Conservation (phyloP, 2,113 vertebrate species). For the Anser cygnoides region DNA sequence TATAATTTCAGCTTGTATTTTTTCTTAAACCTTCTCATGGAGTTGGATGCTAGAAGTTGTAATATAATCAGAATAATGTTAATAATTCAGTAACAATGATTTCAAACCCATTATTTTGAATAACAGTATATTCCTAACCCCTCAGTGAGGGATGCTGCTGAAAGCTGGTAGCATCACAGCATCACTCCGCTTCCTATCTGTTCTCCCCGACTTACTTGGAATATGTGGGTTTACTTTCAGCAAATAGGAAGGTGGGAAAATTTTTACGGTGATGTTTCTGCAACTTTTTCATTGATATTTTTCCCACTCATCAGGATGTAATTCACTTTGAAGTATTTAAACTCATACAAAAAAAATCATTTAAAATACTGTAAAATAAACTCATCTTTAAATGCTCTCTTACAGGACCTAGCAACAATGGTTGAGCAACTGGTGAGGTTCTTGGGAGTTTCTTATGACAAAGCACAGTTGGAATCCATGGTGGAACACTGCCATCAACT, state of each 20-base stretch:
- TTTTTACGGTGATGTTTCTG: neutral
- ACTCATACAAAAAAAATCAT: neutral
- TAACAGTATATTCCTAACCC: neutral
- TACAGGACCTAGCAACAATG: constrained; percentile 88
- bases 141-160: neutral
- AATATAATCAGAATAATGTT: neutral
- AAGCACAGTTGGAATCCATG: constrained; percentile 91
- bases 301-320: neutral
- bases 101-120: neutral
- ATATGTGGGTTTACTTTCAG: neutral
- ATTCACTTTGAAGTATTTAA: neutral
- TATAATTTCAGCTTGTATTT: neutral
- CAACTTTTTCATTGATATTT: neutral
- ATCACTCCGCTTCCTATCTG: neutral
- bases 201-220: neutral
- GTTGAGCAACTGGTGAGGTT: constrained; percentile 92
- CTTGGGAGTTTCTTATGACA: constrained; percentile 93
- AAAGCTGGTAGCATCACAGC: neutral
- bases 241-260: neutral
- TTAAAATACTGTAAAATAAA: neutral
- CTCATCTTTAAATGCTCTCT: neutral
- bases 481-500: constrained; percentile 95
- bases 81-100: neutral
- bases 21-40: neutral
- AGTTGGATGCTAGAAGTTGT: neutral